These are phyloP conservation scores for Indicator maculatus DNA, from an alignment of 2,113 vertebrate genomes.

Conservation along the genomic window DNA sequence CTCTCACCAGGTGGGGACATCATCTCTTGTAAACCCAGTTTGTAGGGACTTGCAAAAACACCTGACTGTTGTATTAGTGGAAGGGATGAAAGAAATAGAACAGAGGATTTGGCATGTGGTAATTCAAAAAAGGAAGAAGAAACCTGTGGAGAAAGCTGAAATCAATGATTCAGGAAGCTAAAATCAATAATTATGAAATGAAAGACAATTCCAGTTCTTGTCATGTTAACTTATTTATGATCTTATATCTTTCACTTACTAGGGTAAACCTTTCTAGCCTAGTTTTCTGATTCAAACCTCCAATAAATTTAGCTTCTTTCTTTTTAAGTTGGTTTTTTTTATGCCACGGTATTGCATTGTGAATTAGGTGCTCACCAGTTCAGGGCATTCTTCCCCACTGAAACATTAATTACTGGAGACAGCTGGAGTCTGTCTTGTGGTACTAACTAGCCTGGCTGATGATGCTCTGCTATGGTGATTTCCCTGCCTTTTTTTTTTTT, in stretches of 20 bases:
- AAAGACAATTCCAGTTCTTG: background rate
- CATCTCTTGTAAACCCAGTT: no score
- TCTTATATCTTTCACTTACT: background rate
- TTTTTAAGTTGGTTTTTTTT: background rate
- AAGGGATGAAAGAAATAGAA: no score
- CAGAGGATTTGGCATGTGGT: background rate
- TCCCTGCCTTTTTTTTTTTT: background rate
- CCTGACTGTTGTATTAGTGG: no score
- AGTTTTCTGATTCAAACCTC: background rate
- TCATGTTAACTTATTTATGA: background rate
- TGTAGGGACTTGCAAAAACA: no score
- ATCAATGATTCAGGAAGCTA: background rate
- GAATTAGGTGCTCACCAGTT: background rate
- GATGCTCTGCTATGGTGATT: background rate
- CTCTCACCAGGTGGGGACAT: no score
- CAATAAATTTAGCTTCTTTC: background rate
- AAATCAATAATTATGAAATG: background rate
- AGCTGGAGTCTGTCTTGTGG: background rate
- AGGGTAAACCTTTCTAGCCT: background rate
- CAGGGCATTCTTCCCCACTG: background rate
- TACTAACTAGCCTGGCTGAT: background rate
- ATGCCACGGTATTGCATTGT: background rate
- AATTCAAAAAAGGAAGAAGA: background rate
- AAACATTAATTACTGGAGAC: rapidly evolving
- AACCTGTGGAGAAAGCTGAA: background rate